Evolutionary conservation across 2,113 vertebrate genomes (phyloP).

Genomic region (Aldabrachelys gigantea): DNA sequence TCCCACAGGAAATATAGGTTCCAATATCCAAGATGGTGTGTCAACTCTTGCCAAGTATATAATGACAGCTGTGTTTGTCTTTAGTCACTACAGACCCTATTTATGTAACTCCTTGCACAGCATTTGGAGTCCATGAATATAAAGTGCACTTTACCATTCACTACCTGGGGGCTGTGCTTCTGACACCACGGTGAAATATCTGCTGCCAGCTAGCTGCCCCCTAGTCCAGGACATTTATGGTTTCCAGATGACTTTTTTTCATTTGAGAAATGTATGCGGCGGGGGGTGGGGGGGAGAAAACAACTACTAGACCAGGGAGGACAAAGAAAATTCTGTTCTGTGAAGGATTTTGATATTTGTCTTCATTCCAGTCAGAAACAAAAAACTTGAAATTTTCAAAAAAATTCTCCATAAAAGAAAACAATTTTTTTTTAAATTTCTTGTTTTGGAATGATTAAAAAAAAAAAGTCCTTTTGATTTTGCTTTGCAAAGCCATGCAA

Average conservation of each 20-base stretch:
- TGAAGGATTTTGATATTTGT: slow-evolving; percentile 15
- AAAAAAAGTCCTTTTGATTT: too few relatives aligned
- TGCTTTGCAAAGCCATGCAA: too few relatives aligned
- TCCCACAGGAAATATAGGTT: neutral
- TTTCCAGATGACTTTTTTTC: neutral
- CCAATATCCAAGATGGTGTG: neutral
- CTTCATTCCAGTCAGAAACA: neutral
- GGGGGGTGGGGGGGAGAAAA: rapidly evolving
- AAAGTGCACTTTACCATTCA: neutral
- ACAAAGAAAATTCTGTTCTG: neutral
- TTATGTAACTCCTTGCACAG: rapidly evolving
- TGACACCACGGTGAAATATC: rapidly evolving
- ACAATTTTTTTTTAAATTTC: neutral
- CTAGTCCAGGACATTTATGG: neutral
- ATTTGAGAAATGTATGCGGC: neutral
- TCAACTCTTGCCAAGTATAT: neutral
- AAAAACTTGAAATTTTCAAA: slow-evolving; percentile 15
- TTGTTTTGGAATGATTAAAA: neutral
- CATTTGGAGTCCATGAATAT: neutral
- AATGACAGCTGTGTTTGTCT: neutral
- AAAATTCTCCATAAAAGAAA: slow-evolving; percentile 9
- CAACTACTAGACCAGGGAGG: neutral
- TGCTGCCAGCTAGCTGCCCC: neutral
- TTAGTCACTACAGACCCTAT: neutral
- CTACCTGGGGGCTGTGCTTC: rapidly evolving